Evolutionary conservation across 2,113 vertebrate species (phyloP).

Genomic region (Oreochromis aureus): DNA sequence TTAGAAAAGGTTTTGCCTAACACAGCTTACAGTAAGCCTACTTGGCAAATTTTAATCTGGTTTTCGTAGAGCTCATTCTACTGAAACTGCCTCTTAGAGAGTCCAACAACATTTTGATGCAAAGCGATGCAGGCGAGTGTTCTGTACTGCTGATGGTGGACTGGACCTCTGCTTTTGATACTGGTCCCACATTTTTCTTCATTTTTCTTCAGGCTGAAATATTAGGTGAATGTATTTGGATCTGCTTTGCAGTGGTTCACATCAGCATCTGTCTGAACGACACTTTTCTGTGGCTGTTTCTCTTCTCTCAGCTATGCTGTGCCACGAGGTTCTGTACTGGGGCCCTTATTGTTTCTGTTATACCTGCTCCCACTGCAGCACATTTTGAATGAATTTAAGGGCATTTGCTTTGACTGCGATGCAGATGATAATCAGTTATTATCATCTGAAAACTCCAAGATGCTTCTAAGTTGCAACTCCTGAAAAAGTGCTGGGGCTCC

Average conservation of each 20-base stretch:
- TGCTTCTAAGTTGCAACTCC: not conserved
- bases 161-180: not conserved
- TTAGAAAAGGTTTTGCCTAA: not conserved
- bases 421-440: not conserved
- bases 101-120: not conserved
- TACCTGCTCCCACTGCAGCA: not conserved
- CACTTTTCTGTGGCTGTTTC: not conserved
- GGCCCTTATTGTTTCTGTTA: not conserved
- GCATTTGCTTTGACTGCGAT: not conserved
- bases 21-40: not conserved
- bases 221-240: not conserved
- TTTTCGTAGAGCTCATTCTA: not conserved
- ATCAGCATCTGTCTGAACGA: not conserved
- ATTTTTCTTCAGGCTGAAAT: not conserved
- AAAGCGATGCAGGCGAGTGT: not conserved
- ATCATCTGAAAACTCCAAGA: not conserved
- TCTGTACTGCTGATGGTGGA: not conserved
- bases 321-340: accelerated
- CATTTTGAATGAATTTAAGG: not conserved
- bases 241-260: not conserved
- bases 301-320: not conserved
- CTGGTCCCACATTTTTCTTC: not conserved
- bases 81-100: not conserved
- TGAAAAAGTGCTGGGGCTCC: not conserved
- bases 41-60: not conserved